Conservation (phyloP, 2,888 invertebrate genomes). For the Holacanthella duospinosa region DNA sequence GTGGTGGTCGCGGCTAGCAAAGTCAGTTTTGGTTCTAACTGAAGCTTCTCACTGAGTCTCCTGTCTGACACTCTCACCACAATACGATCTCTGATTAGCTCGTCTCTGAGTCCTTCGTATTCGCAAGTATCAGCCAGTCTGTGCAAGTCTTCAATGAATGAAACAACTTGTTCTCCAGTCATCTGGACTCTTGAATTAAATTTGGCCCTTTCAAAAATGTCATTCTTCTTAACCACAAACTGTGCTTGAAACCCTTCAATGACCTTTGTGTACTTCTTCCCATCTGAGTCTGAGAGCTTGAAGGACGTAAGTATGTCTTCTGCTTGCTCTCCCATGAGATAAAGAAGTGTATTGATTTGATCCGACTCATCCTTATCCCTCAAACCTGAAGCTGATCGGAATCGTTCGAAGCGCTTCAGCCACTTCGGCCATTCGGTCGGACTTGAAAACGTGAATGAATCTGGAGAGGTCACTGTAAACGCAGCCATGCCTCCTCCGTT, state of each 20-base stretch:
- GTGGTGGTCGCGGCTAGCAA: constrained; percentile 12
- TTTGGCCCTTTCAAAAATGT: constrained; percentile 25
- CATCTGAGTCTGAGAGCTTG: constrained; percentile 9
- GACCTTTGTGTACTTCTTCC: constrained; percentile 17
- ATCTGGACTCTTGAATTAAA: constrained; percentile 20
- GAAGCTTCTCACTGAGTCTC: constrained; percentile 22
- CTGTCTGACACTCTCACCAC: constrained; percentile 25
- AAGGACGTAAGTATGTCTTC: constrained; percentile 21
- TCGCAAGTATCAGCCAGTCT: constrained; percentile 20
- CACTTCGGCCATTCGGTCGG: constrained; percentile 22
- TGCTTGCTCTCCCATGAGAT: constrained; percentile 24
- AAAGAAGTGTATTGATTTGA: constrained; percentile 20
- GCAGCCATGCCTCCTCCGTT: too few relatives aligned
- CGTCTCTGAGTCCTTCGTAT: constrained; percentile 20
- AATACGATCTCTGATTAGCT: constrained; percentile 27
- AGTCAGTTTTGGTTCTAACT: constrained; percentile 16
- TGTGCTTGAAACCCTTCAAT: constrained; percentile 19
- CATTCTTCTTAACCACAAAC: constrained; percentile 19
- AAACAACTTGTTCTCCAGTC: constrained; percentile 18
- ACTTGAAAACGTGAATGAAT: constrained; percentile 14
- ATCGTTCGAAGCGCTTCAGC: constrained; percentile 22
- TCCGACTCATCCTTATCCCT: constrained; percentile 10
- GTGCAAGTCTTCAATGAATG: constrained; percentile 25
- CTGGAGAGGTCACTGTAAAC: constrained; percentile 11
- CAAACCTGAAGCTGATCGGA: constrained; percentile 14